Evolutionary conservation across 2,888 invertebrate species (phyloP), one percentile per base, ranked within the genome.

Genomic region (Bimastos eiseni): DNA sequence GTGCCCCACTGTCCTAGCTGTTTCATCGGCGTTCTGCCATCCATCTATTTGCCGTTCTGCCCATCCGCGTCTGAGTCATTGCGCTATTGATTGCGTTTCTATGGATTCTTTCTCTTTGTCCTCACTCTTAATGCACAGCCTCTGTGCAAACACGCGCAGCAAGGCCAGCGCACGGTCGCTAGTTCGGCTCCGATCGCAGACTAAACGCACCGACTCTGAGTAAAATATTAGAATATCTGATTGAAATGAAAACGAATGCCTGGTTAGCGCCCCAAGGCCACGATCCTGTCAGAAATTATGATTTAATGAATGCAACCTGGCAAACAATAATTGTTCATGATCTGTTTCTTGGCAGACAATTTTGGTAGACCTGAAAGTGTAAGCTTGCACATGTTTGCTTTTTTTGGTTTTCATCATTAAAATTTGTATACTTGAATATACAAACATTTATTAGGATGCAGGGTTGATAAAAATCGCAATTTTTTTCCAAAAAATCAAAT

Each of bases 81-180:
- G 36, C 36, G 8, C 34, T 86, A 86, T 86, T 37, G 86, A 86
- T 86, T 86, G 86, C 86, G 34, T 86, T 86, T 86, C 86, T 86
- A 86, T 86, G 86, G 86, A 86, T 86, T 37, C 86, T 36, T 86
- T 34, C n/a, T 11, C 86, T 86, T 86, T 86, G 86, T 86, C 86
- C 86, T 86, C 36, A 21, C 36, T 33, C 36, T 36, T 24, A 70
- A 70, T 70, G 70, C n/a, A n/a, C 70, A 70, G 70, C 70, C 70
- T 70, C 70, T n/a, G 70, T n/a, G 70, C n/a, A 70, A 70, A 70
- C 70, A n/a, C 8, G 70, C 70, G n/a, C 70, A n/a, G 70, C 70
- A 70, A n/a, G 70, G 30, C 70, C 70, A n/a, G 70, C 17, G 30
- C 70, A n/a, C 70, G 8, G 70, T 70, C 70, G n/a, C 70, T n/a